phyloP scores from a whole-genome alignment of 2,797 vertebrate species.

The Intellagama lesueurii region DNA sequence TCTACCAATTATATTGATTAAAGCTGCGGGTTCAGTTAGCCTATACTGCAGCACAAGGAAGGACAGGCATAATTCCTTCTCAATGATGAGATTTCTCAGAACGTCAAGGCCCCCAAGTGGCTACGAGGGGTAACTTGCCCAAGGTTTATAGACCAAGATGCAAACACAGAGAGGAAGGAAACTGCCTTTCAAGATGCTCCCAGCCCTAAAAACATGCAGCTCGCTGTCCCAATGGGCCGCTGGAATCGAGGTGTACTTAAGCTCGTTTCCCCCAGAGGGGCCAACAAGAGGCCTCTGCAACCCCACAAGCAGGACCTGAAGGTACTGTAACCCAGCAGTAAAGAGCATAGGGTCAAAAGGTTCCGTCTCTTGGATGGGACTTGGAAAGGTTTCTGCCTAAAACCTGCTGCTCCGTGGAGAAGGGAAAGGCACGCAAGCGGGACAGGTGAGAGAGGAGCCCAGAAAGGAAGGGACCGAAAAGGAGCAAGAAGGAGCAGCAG shows the following conservation, averaged over 20 bases:
- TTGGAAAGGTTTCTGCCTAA: too few species aligned
- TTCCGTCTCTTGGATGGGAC: too few species aligned
- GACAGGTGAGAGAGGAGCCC: neutral
- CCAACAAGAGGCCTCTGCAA: neutral
- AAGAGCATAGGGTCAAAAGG: too few species aligned
- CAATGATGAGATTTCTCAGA: neutral
- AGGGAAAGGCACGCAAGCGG: too few species aligned
- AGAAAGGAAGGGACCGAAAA: neutral
- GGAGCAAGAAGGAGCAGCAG: neutral
- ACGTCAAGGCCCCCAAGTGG: constrained; percentile 36
- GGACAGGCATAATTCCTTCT: neutral
- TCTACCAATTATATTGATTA: neutral
- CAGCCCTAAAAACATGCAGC: neutral
- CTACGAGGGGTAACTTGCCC: neutral
- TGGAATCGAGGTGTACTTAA: neutral
- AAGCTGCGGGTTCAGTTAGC: neutral
- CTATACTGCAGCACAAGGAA: accelerated
- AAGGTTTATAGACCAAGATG: neutral
- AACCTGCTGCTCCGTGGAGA: too few species aligned
- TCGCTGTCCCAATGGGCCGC: neutral
- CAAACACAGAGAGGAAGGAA: too few species aligned
- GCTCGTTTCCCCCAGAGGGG: neutral
- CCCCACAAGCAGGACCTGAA: neutral
- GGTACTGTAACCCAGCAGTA: neutral
- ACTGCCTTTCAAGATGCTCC: neutral